Evolutionary conservation across 1,140 invertebrate species (phyloP), one percentile per base, ranked within the genome.

Genomic region (Aporrectodea caliginosa): DNA sequence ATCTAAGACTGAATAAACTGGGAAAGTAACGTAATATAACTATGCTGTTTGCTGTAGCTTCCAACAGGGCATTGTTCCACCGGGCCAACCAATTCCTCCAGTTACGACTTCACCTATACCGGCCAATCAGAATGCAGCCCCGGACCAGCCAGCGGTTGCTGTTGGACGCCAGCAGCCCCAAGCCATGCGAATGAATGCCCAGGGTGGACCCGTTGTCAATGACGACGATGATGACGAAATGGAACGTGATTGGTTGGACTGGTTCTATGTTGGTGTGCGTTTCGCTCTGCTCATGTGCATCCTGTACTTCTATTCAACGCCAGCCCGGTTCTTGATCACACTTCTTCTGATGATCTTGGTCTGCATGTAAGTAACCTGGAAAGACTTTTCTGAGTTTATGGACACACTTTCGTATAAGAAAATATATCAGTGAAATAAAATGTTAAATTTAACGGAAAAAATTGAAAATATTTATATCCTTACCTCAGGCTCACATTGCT

Each of bases 271-370:
- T n/a, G 43, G 33, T 29, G 30, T 76, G 33, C 33, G 75, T 29
- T 76, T 76, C n/a, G 16, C 31, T 27, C 33, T 76, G 35, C 75
- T 76, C 35, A 76, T 76, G 75, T 35, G 75, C 75, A 76, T 76
- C 75, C 75, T 76, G 33, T 76, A 76, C 43, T 76, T 76, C 75
- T 76, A 76, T 58, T 76, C 75, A 6, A 76, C 75, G 22, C 75
- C 75, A 58, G 43, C 31, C 35, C 33, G 43, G 31, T 76, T 76
- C 35, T 30, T 76, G 16, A 76, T 35, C 6, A 58, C 43, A 22
- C 6, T 58, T 58, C 6, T 58, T 58, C 43, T 58, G 43, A 58
- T 58, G 6, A 6, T 58, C 6, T 58, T 58, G 6, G 22, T 58
- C 6, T 58, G 22, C 22, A 12, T 6, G 43, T 58, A 58, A 6